Percentiles rank a stretch among this genome's conserved stretches.
Conservation (phyloP, 2,797 vertebrate species). For the Anguilla obscura region DNA sequence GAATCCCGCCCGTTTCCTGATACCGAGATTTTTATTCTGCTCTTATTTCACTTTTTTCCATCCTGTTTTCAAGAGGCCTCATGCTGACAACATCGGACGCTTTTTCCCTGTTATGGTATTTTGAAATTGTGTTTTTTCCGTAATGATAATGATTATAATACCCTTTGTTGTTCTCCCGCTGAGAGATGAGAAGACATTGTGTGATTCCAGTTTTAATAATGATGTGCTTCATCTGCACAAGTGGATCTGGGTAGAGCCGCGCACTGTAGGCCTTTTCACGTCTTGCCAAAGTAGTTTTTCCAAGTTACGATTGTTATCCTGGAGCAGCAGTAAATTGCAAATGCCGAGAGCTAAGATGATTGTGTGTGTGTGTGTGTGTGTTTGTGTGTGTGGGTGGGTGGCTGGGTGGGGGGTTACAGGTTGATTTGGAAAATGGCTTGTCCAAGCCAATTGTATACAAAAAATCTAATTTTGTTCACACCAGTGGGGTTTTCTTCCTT, state of each 20-base stretch:
- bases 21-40: not conserved
- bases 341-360: not conserved
- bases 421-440: not conserved
- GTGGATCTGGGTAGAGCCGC: not conserved
- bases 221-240: not conserved
- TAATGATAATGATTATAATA: constrained; percentile 1
- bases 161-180: not conserved
- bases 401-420: not conserved
- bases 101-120: not conserved
- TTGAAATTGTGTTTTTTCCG: not conserved
- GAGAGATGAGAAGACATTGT: not conserved
- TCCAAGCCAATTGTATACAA: too few relatives aligned
- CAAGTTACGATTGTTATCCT: not conserved
- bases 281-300: not conserved
- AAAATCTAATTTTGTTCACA: too few relatives aligned
- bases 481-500: not conserved
- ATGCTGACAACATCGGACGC: not conserved
- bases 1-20: not conserved
- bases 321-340: not conserved
- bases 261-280: not conserved
- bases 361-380: not conserved
- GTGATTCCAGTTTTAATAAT: not conserved
- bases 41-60: not conserved
- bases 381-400: not conserved
- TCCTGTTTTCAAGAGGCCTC: not conserved